phyloP scores from a whole-genome alignment of 2,888 invertebrate species.

The Eupithecia inturbata region DNA sequence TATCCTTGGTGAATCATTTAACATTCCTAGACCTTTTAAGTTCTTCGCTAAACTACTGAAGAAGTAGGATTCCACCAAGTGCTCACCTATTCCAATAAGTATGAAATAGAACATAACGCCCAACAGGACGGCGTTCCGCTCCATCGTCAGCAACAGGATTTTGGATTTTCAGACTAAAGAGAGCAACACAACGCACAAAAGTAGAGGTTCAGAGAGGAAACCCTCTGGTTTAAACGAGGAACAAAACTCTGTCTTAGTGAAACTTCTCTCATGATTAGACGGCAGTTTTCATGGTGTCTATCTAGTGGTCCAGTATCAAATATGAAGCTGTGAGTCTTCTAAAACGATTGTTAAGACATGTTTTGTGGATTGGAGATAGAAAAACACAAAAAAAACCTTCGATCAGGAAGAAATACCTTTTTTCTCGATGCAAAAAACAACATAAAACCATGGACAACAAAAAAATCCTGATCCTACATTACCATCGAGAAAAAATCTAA shows the following conservation, averaged over 20 bases:
- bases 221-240: neutral
- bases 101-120: constrained; percentile 63
- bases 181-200: neutral
- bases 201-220: neutral
- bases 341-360: neutral
- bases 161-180: neutral
- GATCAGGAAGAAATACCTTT: too few species aligned
- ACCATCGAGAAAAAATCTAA: too few species aligned
- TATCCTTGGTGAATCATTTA: neutral
- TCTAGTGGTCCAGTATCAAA: neutral
- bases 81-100: constrained; percentile 41
- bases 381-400: neutral
- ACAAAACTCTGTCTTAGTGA: neutral
- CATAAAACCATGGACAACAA: neutral
- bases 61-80: neutral
- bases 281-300: neutral
- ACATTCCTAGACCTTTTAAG: neutral
- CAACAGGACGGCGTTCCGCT: constrained; percentile 55
- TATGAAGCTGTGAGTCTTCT: neutral
- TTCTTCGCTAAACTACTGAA: neutral
- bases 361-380: neutral
- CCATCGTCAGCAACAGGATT: constrained; percentile 48
- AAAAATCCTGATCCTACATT: too few species aligned
- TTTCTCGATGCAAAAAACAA: too few species aligned
- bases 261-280: neutral